Conservation (phyloP, 53 echinoderm and acorn worm genomes). For the Paracentrotus lividus region DNA sequence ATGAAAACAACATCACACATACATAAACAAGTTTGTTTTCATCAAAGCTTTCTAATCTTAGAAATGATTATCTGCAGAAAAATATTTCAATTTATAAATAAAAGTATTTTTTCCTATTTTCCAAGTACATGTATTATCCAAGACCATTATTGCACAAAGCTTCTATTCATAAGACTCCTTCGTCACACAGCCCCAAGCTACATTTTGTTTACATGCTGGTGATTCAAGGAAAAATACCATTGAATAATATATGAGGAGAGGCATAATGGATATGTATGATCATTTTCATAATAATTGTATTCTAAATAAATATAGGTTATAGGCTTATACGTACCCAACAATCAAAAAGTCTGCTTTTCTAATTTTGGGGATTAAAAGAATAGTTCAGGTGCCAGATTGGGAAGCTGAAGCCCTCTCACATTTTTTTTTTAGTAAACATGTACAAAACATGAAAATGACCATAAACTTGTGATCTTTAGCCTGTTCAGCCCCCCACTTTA, state of each 20-base stretch:
- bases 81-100: background rate
- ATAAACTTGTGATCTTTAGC: too few species aligned
- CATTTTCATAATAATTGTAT: too few species aligned
- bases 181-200: background rate
- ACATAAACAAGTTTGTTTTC: background rate
- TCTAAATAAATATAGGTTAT: too few species aligned
- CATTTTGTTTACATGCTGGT: constrained; percentile 1
- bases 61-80: background rate
- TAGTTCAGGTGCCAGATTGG: too few species aligned
- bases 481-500: too few species aligned
- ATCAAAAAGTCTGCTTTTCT: too few species aligned
- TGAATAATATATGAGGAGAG: background rate
- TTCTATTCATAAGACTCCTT: background rate
- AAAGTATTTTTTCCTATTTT: background rate
- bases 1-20: background rate
- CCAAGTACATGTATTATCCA: constrained; percentile 7
- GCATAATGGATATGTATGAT: too few species aligned
- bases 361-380: too few species aligned
- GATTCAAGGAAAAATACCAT: constrained; percentile 11
- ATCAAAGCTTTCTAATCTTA: background rate
- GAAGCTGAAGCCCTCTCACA: too few species aligned
- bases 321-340: too few species aligned
- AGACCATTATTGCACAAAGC: background rate
- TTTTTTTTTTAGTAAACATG: too few species aligned
- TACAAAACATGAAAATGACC: too few species aligned